Conservation (phyloP, 2,888 invertebrate genomes). For the Limnephilus auricula region DNA sequence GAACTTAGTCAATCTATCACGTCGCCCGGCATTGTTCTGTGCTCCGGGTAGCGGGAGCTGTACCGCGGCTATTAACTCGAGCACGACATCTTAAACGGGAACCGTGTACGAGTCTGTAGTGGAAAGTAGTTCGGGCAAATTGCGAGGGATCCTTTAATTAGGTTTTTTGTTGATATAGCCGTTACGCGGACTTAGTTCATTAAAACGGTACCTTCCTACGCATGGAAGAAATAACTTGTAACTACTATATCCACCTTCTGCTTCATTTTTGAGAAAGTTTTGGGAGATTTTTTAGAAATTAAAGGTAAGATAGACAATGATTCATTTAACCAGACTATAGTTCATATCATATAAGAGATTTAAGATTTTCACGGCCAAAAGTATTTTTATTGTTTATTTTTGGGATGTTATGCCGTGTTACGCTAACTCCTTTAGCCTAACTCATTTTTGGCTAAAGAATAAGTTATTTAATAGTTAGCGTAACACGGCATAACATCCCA, state of each 20-base stretch:
- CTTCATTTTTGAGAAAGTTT: not conserved
- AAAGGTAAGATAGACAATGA: not conserved
- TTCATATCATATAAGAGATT: too few relatives aligned
- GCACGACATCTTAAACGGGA: conserved; percentile 39
- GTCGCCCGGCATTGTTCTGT: conserved; percentile 33
- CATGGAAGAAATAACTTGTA: not conserved
- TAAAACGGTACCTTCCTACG: not conserved
- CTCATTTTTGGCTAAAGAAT: too few relatives aligned
- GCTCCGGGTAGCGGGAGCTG: conserved; percentile 11
- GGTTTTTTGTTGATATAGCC: not conserved
- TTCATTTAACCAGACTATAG: not conserved
- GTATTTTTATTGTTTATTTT: too few relatives aligned
- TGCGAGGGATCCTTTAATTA: conserved; percentile 2
- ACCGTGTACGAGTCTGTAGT: conserved; percentile 13
- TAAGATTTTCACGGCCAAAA: too few relatives aligned
- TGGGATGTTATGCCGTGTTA: too few relatives aligned
- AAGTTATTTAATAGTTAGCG: too few relatives aligned
- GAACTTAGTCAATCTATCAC: conserved; percentile 47
- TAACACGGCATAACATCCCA: too few relatives aligned
- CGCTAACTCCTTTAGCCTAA: too few relatives aligned
- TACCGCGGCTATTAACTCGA: conserved; percentile 42
- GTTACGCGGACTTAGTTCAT: conserved; percentile 2
- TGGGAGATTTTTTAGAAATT: not conserved
- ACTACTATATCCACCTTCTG: not conserved
- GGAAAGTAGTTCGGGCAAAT: not conserved